A percentile compares a stretch with the other conserved stretches of the same genome.
These are phyloP conservation scores for Pseudococcus jackbeardsleyi DNA, from an alignment of 2,888 invertebrate species.

Conservation along the genomic window DNA sequence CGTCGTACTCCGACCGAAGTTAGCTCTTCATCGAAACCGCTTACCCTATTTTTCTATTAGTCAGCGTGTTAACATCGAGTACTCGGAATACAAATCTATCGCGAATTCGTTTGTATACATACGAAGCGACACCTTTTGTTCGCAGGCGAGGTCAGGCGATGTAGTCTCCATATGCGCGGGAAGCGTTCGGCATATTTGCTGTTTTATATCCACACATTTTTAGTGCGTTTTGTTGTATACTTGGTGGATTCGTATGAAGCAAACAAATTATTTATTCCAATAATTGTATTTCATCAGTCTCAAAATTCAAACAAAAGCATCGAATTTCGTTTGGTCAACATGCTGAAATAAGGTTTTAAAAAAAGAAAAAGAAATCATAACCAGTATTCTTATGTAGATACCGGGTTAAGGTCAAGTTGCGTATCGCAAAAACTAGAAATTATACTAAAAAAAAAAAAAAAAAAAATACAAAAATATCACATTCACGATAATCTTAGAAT, in stretches of 20 bases:
- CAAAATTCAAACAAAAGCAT: not conserved
- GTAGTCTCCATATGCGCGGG: too few species aligned
- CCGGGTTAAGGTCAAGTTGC: not conserved
- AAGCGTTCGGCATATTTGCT: too few species aligned
- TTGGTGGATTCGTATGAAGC: too few species aligned
- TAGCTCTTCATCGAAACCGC: not conserved
- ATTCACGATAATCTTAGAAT: not conserved
- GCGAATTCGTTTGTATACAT: too few species aligned
- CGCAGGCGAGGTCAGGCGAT: too few species aligned
- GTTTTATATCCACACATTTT: too few species aligned
- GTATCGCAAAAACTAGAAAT: not conserved
- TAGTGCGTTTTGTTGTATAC: too few species aligned
- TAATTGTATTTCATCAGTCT: not conserved
- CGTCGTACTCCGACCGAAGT: not conserved
- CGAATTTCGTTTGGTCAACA: not conserved
- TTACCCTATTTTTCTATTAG: constrained; percentile 15
- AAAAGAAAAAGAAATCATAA: not conserved
- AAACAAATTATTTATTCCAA: not conserved
- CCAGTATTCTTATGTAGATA: not conserved
- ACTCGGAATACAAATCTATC: too few species aligned
- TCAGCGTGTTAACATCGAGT: not conserved
- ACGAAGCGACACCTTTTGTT: too few species aligned
- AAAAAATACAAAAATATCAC: not conserved
- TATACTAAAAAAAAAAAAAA: not conserved
- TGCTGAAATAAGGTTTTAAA: not conserved